Conservation (phyloP, 2,797 vertebrate genomes). For the Typhlichthys eigenmanni region DNA sequence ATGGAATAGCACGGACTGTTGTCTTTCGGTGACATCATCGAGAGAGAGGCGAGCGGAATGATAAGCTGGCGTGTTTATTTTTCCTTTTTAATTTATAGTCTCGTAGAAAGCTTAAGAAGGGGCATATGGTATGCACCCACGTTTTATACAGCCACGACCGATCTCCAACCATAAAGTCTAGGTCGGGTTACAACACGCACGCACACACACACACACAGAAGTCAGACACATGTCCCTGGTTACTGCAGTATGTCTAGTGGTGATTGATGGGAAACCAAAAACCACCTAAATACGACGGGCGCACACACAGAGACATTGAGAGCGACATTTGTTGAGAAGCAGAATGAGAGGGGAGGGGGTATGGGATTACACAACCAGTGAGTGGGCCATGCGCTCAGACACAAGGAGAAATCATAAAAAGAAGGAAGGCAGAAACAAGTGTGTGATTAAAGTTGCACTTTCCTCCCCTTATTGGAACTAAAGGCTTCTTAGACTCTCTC, state of each 20-base stretch:
- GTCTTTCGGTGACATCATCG: no score
- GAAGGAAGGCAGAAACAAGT: slow-evolving; percentile 21
- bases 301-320: slow-evolving; percentile 7
- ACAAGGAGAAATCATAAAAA: background rate
- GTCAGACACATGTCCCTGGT: slow-evolving; percentile 65
- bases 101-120: background rate
- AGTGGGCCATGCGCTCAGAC: background rate
- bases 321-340: slow-evolving; percentile 1
- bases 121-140: background rate
- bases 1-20: no score
- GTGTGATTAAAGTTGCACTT: background rate
- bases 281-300: slow-evolving; percentile 48
- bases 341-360: background rate
- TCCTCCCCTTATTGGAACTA: slow-evolving; percentile 2
- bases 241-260: slow-evolving; percentile 62
- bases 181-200: slow-evolving; percentile 35
- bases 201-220: background rate
- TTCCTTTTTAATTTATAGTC: no score
- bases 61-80: no score
- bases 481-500: slow-evolving; percentile 2
- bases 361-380: background rate
- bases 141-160: slow-evolving; percentile 21
- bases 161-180: slow-evolving; percentile 34
- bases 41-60: no score
- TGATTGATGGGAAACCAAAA: slow-evolving; percentile 74